phyloP scores from a whole-genome alignment of 1,140 invertebrate species.

The Subanguina moxae region DNA sequence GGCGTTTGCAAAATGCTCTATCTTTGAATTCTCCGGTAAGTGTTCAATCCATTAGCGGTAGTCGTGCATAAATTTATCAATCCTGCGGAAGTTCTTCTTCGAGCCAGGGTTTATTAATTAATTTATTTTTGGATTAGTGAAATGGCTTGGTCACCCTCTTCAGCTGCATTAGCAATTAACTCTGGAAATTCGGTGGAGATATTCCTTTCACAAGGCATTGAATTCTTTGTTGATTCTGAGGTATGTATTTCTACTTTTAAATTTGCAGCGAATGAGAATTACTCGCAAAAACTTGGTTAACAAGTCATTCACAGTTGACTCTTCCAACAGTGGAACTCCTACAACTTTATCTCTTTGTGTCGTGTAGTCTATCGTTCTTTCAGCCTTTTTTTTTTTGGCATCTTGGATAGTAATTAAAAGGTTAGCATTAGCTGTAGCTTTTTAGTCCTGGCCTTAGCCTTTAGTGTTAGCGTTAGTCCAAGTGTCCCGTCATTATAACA shows the following conservation, averaged over 20 bases:
- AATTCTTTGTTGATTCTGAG: slow-evolving; percentile 26
- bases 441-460: no score
- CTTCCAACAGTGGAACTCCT: no score
- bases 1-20: slow-evolving; percentile 63
- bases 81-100: neutral
- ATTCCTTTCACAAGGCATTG: slow-evolving; percentile 47
- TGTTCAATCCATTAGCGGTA: neutral
- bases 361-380: no score
- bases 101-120: neutral
- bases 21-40: slow-evolving; percentile 58
- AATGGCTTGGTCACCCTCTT: slow-evolving; percentile 40
- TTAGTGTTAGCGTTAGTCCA: no score
- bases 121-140: slow-evolving; percentile 19
- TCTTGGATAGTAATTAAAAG: no score
- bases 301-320: no score
- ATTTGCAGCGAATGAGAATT: slow-evolving; percentile 1
- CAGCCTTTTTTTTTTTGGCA: no score
- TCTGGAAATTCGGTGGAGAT: slow-evolving; percentile 42
- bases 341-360: no score
- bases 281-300: neutral
- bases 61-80: neutral
- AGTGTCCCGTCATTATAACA: no score
- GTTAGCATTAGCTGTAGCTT: no score
- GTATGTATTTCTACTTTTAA: neutral
- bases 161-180: slow-evolving; percentile 45